Conservation (phyloP, 2,888 invertebrate genomes). For the Phortica magna region DNA sequence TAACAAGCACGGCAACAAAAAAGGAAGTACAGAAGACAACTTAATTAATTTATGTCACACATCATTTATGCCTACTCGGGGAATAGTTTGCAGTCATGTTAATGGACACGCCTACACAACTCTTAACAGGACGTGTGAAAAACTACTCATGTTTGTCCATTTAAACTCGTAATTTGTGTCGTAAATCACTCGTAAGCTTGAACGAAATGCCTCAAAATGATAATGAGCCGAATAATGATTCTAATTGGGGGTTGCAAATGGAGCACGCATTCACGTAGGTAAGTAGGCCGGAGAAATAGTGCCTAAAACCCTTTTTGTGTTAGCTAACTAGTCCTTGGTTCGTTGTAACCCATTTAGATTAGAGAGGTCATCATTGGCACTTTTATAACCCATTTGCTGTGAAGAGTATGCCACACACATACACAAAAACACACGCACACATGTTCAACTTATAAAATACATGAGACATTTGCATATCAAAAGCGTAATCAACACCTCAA, state of each 20-base stretch:
- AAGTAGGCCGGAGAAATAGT: slow-evolving; percentile 42
- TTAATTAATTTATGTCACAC: slow-evolving; percentile 67
- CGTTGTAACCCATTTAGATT: slow-evolving; percentile 47
- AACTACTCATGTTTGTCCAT: slow-evolving; percentile 70
- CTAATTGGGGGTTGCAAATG: slow-evolving; percentile 64
- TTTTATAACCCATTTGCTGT: slow-evolving; percentile 63
- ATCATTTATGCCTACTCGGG: slow-evolving; percentile 62
- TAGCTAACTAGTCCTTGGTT: slow-evolving; percentile 49
- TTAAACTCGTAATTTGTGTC: slow-evolving; percentile 67
- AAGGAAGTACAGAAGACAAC: slow-evolving; percentile 59
- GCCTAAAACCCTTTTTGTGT: slow-evolving; percentile 58
- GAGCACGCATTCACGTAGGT: slow-evolving; percentile 45
- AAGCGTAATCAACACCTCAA: slow-evolving; percentile 71
- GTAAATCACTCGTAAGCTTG: slow-evolving; percentile 59
- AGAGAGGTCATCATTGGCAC: slow-evolving; percentile 52
- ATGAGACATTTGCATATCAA: slow-evolving; percentile 67
- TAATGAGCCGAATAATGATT: slow-evolving; percentile 57
- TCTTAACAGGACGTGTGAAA: slow-evolving; percentile 58
- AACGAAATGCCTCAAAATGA: background rate
- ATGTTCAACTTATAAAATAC: background rate
- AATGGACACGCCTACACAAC: slow-evolving; percentile 49
- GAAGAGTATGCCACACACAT: background rate
- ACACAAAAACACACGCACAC: background rate
- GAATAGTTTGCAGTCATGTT: slow-evolving; percentile 49
- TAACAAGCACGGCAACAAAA: slow-evolving; percentile 12